Evolutionary conservation across 2,888 invertebrate species (phyloP).

Genomic region (Morinoia aosen): DNA sequence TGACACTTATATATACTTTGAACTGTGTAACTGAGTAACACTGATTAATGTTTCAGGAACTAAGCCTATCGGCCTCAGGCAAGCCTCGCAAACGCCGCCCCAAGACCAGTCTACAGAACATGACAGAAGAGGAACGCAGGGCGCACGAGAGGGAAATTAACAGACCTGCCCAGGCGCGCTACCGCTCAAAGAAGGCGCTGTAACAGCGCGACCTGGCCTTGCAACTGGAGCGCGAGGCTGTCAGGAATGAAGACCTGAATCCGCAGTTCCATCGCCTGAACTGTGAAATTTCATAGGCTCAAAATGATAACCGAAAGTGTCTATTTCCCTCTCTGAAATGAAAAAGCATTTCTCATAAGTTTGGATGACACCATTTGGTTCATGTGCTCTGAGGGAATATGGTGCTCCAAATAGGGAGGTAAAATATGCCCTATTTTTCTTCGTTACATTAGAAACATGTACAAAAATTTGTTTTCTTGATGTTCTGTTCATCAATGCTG

Average conservation of each 20-base stretch:
- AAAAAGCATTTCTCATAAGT: too few species aligned
- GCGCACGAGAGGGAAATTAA: slow-evolving; percentile 30
- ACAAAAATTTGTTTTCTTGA: too few species aligned
- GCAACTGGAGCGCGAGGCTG: slow-evolving; percentile 13
- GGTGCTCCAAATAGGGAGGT: too few species aligned
- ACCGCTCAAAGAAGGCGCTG: slow-evolving; percentile 28
- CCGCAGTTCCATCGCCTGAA: neutral
- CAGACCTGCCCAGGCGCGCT: slow-evolving; percentile 30
- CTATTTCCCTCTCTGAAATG: too few species aligned
- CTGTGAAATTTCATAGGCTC: neutral
- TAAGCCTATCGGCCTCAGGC: neutral
- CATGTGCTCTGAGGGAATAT: too few species aligned
- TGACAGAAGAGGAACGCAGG: slow-evolving; percentile 30
- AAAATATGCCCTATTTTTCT: too few species aligned
- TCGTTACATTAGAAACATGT: too few species aligned
- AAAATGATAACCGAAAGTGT: too few species aligned
- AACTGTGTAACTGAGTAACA: too few species aligned
- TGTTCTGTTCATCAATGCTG: too few species aligned
- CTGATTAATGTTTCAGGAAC: neutral
- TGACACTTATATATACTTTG: too few species aligned
- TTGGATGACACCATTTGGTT: too few species aligned
- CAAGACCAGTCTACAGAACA: neutral
- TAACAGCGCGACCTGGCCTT: neutral
- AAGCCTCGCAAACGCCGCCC: slow-evolving; percentile 34
- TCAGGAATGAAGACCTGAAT: neutral